Evolutionary conservation across 2,888 invertebrate genomes (phyloP).

Genomic region (Drosophila borborema): DNA sequence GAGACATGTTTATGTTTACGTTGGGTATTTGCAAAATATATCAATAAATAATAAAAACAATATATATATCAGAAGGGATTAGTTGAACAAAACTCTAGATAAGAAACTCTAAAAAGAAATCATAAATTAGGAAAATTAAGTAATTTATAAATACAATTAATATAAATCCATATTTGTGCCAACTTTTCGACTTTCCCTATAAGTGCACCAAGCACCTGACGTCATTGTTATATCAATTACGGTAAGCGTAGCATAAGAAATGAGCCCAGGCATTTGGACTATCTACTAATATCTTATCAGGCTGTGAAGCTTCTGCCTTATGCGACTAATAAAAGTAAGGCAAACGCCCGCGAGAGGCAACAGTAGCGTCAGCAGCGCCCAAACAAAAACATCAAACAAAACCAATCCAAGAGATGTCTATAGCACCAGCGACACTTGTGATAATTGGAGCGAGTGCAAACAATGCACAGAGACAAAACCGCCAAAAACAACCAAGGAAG

Average conservation of each 20-base stretch:
- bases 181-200: neutral
- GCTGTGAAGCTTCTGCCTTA: neutral
- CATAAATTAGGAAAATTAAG: neutral
- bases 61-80: neutral
- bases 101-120: neutral
- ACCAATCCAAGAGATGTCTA: slow-evolving; percentile 52
- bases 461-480: slow-evolving; percentile 30
- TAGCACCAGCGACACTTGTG: slow-evolving; percentile 63
- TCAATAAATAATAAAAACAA: neutral
- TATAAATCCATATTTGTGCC: neutral
- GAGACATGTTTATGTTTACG: too few relatives aligned
- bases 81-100: neutral
- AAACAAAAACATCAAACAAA: slow-evolving; percentile 13
- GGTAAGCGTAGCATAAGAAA: neutral
- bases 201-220: slow-evolving; percentile 8
- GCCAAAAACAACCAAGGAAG: slow-evolving; percentile 1
- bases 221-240: slow-evolving; percentile 23
- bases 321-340: slow-evolving; percentile 57
- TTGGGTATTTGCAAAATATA: neutral
- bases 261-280: neutral
- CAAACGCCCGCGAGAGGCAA: slow-evolving; percentile 22
- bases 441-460: slow-evolving; percentile 56
- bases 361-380: slow-evolving; percentile 31
- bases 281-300: slow-evolving; percentile 49
- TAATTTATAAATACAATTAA: neutral